phyloP scores from a whole-genome alignment of 2,888 invertebrate genomes.

The Harpalus rubripes region DNA sequence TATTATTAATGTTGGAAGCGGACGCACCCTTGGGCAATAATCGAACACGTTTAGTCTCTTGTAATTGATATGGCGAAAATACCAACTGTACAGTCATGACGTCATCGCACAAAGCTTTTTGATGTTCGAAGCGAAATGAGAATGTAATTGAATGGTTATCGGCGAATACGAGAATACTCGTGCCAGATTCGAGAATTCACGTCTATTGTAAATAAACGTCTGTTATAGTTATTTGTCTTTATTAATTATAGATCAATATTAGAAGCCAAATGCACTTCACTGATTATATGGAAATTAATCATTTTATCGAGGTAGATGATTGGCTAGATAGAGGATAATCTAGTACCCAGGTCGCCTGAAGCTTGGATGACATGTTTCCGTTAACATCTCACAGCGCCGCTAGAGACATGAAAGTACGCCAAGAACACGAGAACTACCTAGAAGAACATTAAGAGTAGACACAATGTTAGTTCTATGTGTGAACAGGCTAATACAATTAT shows the following conservation, averaged over 20 bases:
- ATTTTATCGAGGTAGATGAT: not conserved
- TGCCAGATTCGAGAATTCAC: not conserved
- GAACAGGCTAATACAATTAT: not conserved
- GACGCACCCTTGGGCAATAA: conserved; percentile 49
- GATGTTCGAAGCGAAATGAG: conserved; percentile 42
- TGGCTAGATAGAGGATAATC: not conserved
- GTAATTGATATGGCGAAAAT: conserved; percentile 51
- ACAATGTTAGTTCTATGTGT: conserved; percentile 2
- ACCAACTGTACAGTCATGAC: conserved; percentile 28
- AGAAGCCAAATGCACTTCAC: not conserved
- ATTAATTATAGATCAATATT: conserved; percentile 14
- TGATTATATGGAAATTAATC: conserved; percentile 3
- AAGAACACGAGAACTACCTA: not conserved
- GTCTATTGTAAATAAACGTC: conserved; percentile 12
- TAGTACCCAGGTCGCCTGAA: not conserved
- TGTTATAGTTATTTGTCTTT: conserved; percentile 25
- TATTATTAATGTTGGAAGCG: conserved; percentile 46
- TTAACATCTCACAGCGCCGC: not conserved
- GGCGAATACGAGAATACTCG: conserved; percentile 4
- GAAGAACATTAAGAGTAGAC: conserved; percentile 2
- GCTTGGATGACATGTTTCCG: not conserved
- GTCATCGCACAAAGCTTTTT: conserved; percentile 50
- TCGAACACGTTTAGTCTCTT: conserved; percentile 52
- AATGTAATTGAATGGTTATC: conserved; percentile 29
- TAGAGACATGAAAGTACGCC: not conserved